Evolutionary conservation across 2,797 vertebrate genomes (phyloP).

Genomic region (Dryobates pubescens): DNA sequence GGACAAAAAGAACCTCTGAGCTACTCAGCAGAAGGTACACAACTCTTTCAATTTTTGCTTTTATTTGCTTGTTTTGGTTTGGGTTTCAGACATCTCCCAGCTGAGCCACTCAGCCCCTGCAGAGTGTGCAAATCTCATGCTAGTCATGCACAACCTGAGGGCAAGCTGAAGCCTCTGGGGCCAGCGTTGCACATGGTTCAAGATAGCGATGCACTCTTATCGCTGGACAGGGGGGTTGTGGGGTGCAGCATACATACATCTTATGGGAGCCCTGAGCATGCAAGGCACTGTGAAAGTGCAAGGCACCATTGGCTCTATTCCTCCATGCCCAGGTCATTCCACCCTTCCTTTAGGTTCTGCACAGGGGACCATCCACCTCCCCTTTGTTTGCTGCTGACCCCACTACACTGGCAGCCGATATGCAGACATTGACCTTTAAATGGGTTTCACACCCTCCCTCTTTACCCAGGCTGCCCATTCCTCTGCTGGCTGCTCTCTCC

Average conservation of each 20-base stretch:
- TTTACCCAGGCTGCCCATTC: not conserved
- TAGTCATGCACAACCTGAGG: not conserved
- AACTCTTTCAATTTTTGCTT: not conserved
- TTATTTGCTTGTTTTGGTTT: not conserved
- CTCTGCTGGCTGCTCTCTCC: not conserved
- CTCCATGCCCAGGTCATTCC: not conserved
- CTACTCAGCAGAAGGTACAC: not conserved
- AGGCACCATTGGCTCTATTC: not conserved
- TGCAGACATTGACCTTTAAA: not conserved
- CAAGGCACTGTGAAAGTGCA: not conserved
- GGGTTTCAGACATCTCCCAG: not conserved
- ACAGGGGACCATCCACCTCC: not conserved
- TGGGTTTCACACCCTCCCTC: not conserved
- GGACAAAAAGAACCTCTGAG: accelerated
- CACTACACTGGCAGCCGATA: accelerated
- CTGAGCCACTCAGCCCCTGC: not conserved
- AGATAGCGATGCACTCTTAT: not conserved
- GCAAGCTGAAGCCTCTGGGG: not conserved
- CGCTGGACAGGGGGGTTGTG: not conserved
- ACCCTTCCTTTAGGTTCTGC: not conserved
- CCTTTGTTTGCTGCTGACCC: not conserved
- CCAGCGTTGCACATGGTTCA: not conserved
- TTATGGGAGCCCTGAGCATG: not conserved
- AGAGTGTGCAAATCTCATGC: not conserved
- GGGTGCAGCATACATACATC: too few relatives aligned